Conservation (phyloP, 2,888 invertebrate species). For the Drosophila dives region DNA sequence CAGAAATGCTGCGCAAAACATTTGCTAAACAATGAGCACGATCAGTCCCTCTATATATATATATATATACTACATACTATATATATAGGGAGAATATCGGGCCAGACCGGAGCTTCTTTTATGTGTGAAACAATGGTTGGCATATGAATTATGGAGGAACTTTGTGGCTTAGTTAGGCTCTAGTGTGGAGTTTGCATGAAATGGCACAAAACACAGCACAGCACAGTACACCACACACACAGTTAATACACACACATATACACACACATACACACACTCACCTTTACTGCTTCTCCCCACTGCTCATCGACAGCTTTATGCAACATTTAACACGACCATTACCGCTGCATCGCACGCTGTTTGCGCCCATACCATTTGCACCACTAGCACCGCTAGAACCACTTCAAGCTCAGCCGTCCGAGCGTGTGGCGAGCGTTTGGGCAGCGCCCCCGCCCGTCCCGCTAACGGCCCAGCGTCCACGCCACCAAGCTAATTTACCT, state of each 20-base stretch:
- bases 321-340: constrained; percentile 79
- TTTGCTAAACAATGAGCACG: constrained; percentile 73
- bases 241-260: not conserved
- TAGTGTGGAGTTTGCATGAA: constrained; percentile 59
- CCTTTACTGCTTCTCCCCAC: constrained; percentile 23
- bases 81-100: constrained; percentile 22
- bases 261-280: constrained; percentile 33
- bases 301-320: constrained; percentile 72
- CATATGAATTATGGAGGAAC: constrained; percentile 72
- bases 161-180: constrained; percentile 36
- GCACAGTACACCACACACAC: constrained; percentile 15
- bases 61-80: constrained; percentile 1
- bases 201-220: constrained; percentile 33
- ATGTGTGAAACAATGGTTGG: constrained; percentile 68
- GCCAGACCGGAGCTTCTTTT: constrained; percentile 57
- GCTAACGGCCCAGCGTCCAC: constrained; percentile 53
- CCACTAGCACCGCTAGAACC: constrained; percentile 75
- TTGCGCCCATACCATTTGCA: constrained; percentile 75
- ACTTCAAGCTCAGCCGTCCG: constrained; percentile 64
- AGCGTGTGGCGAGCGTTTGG: constrained; percentile 74
- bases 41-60: constrained; percentile 53
- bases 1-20: constrained; percentile 69
- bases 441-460: constrained; percentile 59
- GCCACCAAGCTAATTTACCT: constrained; percentile 31
- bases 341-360: constrained; percentile 77